phyloP scores from a whole-genome alignment of 2,888 invertebrate genomes.

The Chirona hameri region DNA sequence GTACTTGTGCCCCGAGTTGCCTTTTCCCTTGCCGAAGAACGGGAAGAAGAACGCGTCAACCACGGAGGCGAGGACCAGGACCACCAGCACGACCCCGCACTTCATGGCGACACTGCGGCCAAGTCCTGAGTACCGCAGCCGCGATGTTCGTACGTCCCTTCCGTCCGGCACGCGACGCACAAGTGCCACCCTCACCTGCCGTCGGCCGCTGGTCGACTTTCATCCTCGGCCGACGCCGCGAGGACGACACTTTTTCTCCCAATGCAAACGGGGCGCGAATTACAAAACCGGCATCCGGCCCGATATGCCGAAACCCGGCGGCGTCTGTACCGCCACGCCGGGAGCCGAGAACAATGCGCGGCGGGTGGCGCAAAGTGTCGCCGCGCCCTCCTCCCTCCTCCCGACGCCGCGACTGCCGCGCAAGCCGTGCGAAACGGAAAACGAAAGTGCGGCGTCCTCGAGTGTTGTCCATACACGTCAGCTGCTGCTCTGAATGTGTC shows the following conservation, averaged over 20 bases:
- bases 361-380: slow-evolving; percentile 8
- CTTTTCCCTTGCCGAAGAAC: not conserved
- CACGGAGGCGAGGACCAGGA: not conserved
- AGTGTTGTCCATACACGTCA: no score
- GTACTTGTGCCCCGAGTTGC: not conserved
- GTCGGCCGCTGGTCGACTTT: slow-evolving; percentile 13
- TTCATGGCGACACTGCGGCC: not conserved
- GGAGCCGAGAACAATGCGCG: not conserved
- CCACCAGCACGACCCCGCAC: not conserved
- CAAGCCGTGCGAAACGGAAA: slow-evolving; percentile 26
- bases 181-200: not conserved
- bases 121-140: not conserved
- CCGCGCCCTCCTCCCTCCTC: not conserved
- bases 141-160: not conserved
- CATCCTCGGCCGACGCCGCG: not conserved
- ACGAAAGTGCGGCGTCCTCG: not conserved
- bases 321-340: no score
- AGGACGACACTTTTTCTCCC: slow-evolving; percentile 13
- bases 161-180: not conserved
- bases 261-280: not conserved
- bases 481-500: no score
- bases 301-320: not conserved
- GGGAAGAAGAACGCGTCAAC: no score
- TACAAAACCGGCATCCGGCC: not conserved
- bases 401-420: not conserved